Percentiles rank a stretch among this genome's conserved stretches.
phyloP scores from a whole-genome alignment of 2,797 vertebrate genomes.

The Trachops cirrhosus region DNA sequence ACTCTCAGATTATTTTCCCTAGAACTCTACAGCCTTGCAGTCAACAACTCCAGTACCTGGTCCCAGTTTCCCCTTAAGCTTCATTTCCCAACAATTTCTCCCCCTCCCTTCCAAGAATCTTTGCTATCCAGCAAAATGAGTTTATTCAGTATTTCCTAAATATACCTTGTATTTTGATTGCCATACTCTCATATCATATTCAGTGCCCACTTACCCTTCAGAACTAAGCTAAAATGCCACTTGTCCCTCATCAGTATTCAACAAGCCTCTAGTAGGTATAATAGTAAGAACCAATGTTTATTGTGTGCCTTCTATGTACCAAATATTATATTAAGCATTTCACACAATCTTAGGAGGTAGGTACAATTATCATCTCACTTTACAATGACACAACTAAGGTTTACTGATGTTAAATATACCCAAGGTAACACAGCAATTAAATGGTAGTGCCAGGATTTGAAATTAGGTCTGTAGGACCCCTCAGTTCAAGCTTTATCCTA shows the following conservation, averaged over 20 bases:
- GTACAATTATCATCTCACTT: neutral
- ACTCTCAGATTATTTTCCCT: neutral
- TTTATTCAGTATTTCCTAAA: neutral
- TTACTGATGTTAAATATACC: neutral
- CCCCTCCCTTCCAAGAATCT: neutral
- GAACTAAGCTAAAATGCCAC: conserved; percentile 14
- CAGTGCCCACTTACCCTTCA: neutral
- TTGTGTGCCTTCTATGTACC: neutral
- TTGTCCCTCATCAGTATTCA: neutral
- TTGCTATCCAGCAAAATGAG: neutral
- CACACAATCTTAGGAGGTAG: neutral
- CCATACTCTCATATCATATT: neutral
- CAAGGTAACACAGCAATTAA: conserved; percentile 9
- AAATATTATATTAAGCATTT: neutral
- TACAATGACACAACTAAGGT: neutral
- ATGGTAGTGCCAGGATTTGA: neutral
- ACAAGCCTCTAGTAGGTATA: neutral
- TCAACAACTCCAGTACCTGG: neutral
- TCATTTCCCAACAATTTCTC: neutral
- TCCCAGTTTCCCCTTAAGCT: neutral
- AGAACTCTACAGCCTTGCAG: neutral
- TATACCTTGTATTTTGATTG: neutral
- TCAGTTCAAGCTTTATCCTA: neutral
- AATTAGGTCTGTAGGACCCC: neutral
- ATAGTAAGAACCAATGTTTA: neutral